Evolutionary conservation across 2,113 vertebrate genomes (phyloP), one percentile per base, ranked within the genome.

Genomic region (Phylloscopus whistleri): DNA sequence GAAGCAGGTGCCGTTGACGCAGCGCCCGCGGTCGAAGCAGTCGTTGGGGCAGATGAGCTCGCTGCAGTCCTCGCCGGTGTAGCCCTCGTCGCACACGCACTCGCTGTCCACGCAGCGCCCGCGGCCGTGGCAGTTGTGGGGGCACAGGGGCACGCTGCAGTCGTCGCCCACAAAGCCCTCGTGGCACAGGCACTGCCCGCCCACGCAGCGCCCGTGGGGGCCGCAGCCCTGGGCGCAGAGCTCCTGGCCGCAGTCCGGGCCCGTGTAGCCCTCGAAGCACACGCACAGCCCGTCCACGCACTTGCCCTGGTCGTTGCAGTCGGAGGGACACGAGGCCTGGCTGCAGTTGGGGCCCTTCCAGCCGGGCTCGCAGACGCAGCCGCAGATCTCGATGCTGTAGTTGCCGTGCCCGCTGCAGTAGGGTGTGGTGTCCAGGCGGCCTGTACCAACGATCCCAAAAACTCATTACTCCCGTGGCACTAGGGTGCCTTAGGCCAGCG

Each of bases 31-130:
- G 97, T 99, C 99, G 1, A 98, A 99, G 95, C 99, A 99, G 97
- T 99, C 99, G 0, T 99, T 99, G 64, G 99, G 99, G 89, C 99
- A 99, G 97, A 99, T 98, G 73, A 99, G 98, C 95, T 99, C 99
- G 0, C 98, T 94, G 85, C 99, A 99, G 97, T 99, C 99, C 7
- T 98, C 98, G 0, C 99, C 99, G 0, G 99, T 99, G 98, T 99
- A 99, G 6, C 99, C 99, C 87, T 99, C 98, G 0, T 99, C 94
- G 0, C 99, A 99, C 56, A 99, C 70, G 0, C 99, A 99, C 91
- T 99, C 99, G 0, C 98, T 98, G 7, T 99, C 99, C 43, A 98
- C 97, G 2, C 99, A 99, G 55, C 98, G 98, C 12, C 99, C 99
- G 0, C 98, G 99, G 83, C 98, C 97, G 46, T 98, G 95, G 96